phyloP scores from a whole-genome alignment of 2,888 invertebrate genomes.

The Nomada goodeniana region DNA sequence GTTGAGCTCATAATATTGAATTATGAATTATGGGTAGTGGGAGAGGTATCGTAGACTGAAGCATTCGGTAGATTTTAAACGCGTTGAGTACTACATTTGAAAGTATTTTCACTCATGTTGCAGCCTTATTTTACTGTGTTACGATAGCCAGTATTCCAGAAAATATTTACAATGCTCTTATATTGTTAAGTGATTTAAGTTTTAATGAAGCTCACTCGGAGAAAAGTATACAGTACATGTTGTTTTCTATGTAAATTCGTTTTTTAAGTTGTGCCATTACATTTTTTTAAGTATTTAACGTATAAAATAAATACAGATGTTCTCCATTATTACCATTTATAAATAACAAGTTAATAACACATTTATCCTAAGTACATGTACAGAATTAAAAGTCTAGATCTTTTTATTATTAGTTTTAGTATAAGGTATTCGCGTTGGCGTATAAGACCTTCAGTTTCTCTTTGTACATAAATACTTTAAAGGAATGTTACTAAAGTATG shows the following conservation, averaged over 20 bases:
- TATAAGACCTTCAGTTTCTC: slow-evolving; percentile 6
- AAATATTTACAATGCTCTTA: slow-evolving; percentile 40
- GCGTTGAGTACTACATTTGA: slow-evolving; percentile 34
- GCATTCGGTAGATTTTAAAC: slow-evolving; percentile 37
- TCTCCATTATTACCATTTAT: slow-evolving; percentile 60
- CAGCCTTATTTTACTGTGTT: slow-evolving; percentile 22
- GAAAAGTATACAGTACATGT: slow-evolving; percentile 19
- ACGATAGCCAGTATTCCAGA: not conserved
- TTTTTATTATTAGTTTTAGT: slow-evolving; percentile 32
- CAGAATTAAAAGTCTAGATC: slow-evolving; percentile 37
- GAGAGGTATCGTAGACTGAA: slow-evolving; percentile 47
- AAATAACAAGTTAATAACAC: slow-evolving; percentile 72
- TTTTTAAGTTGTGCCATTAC: slow-evolving; percentile 52
- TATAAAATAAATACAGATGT: slow-evolving; percentile 58
- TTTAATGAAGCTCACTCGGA: slow-evolving; percentile 27
- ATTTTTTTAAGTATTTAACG: slow-evolving; percentile 40
- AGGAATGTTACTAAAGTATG: slow-evolving; percentile 84
- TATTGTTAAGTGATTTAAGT: slow-evolving; percentile 16
- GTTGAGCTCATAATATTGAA: slow-evolving; percentile 23
- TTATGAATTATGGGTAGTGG: slow-evolving; percentile 28
- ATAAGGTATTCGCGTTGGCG: slow-evolving; percentile 17
- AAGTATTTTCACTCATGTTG: slow-evolving; percentile 19
- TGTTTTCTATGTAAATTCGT: slow-evolving; percentile 31
- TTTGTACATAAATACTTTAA: slow-evolving; percentile 34
- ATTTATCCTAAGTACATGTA: slow-evolving; percentile 52